phyloP scores from a whole-genome alignment of 2,113 vertebrate species.

The Dasyprocta punctata region DNA sequence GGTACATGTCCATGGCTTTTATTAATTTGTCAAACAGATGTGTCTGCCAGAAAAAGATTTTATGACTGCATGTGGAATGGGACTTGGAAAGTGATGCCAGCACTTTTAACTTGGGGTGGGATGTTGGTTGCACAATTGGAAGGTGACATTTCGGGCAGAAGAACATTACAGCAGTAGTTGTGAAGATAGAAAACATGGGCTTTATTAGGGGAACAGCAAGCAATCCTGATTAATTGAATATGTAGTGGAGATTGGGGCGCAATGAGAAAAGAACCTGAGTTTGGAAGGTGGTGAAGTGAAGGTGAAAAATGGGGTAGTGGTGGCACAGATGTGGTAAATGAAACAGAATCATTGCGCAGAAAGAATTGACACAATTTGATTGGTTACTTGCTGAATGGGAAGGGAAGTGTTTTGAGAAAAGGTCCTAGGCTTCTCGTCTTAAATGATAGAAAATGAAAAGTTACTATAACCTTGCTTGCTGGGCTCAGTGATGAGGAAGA shows the following conservation, averaged over 20 bases:
- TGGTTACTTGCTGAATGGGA: background rate
- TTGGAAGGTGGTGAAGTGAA: conserved; percentile 32
- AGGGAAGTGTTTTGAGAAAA: background rate
- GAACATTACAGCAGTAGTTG: background rate
- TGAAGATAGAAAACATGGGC: conserved; percentile 9
- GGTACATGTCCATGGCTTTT: background rate
- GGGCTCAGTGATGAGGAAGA: background rate
- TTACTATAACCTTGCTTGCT: background rate
- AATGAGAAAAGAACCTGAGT: background rate
- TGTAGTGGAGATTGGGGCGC: background rate
- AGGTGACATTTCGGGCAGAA: conserved; percentile 36
- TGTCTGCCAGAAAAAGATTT: background rate
- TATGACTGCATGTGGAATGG: background rate
- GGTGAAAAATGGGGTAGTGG: background rate
- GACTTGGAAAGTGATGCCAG: background rate
- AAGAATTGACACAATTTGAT: background rate
- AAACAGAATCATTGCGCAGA: background rate
- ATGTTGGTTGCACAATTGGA: background rate
- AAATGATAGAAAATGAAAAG: background rate
- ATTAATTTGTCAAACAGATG: background rate
- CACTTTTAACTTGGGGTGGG: background rate
- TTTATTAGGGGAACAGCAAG: background rate
- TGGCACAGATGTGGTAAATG: background rate
- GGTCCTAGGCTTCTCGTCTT: background rate
- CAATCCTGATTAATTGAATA: background rate